phyloP scores from a whole-genome alignment of 2,797 vertebrate species.

The Diplodus sargus region DNA sequence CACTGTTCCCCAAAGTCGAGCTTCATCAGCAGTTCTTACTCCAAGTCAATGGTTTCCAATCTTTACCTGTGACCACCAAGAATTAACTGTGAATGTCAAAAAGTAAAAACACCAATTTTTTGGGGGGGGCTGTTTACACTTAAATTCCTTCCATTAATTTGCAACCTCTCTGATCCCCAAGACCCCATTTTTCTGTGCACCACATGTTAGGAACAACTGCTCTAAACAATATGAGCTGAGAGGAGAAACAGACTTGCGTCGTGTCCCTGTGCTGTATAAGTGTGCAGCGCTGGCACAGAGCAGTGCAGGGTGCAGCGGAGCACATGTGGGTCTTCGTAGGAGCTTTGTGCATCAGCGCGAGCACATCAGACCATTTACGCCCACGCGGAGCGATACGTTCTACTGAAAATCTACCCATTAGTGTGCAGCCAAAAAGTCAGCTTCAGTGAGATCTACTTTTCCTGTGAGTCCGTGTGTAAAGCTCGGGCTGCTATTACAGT shows the following conservation, averaged over 20 bases:
- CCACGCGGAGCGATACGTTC: conserved; percentile 53
- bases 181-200: not conserved
- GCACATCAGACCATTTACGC: conserved; percentile 62
- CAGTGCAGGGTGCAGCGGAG: conserved; percentile 46
- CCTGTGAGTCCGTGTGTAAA: conserved; percentile 22
- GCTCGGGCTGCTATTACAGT: conserved; percentile 3
- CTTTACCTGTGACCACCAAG: too few relatives aligned
- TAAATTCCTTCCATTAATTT: not conserved
- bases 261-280: not conserved
- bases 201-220: conserved; percentile 2
- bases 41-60: too few relatives aligned
- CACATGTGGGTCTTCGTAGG: conserved; percentile 46
- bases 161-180: not conserved
- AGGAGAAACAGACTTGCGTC: conserved; percentile 11
- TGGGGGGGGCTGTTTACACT: not conserved
- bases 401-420: conserved; percentile 45
- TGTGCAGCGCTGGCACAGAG: conserved; percentile 32
- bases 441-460: conserved; percentile 22
- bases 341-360: conserved; percentile 59
- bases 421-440: conserved; percentile 46
- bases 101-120: too few relatives aligned
- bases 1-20: too few relatives aligned
- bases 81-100: too few relatives aligned
- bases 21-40: too few relatives aligned
- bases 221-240: conserved; percentile 7